phyloP scores from a whole-genome alignment of 2,888 invertebrate species.

The Ephialtes manifestator region DNA sequence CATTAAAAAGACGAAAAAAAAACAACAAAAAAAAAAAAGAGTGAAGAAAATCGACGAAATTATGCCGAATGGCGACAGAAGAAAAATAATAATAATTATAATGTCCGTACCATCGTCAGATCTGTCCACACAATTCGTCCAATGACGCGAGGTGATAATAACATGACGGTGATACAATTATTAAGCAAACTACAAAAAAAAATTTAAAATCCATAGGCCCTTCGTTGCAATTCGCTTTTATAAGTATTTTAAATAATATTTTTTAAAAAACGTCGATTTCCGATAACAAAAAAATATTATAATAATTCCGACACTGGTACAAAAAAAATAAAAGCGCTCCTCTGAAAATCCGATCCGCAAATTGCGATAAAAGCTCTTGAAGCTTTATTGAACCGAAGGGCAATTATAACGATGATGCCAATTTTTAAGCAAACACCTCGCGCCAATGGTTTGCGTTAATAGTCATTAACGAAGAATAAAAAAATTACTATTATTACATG shows the following conservation, averaged over 20 bases:
- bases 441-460: constrained; percentile 79
- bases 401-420: constrained; percentile 61
- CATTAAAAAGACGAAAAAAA: constrained; percentile 45
- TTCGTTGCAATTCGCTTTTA: constrained; percentile 51
- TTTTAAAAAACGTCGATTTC: constrained; percentile 35
- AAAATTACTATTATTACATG: constrained; percentile 73
- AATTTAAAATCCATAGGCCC: constrained; percentile 31
- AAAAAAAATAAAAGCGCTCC: constrained; percentile 44
- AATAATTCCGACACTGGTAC: constrained; percentile 72
- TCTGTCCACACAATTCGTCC: constrained; percentile 82
- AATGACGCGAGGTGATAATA: constrained; percentile 77
- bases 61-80: constrained; percentile 33
- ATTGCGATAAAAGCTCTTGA: constrained; percentile 60
- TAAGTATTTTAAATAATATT: constrained; percentile 55
- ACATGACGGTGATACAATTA: constrained; percentile 60
- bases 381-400: constrained; percentile 68
- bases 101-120: constrained; percentile 76
- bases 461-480: constrained; percentile 55
- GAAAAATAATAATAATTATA: constrained; percentile 61
- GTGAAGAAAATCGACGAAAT: constrained; percentile 38
- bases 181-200: constrained; percentile 21
- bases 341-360: constrained; percentile 67
- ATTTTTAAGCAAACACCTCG: constrained; percentile 74
- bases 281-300: constrained; percentile 70
- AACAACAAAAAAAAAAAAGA: constrained; percentile 26